Conservation (phyloP, 1,140 invertebrate genomes). For the Drosophila triauraria region DNA sequence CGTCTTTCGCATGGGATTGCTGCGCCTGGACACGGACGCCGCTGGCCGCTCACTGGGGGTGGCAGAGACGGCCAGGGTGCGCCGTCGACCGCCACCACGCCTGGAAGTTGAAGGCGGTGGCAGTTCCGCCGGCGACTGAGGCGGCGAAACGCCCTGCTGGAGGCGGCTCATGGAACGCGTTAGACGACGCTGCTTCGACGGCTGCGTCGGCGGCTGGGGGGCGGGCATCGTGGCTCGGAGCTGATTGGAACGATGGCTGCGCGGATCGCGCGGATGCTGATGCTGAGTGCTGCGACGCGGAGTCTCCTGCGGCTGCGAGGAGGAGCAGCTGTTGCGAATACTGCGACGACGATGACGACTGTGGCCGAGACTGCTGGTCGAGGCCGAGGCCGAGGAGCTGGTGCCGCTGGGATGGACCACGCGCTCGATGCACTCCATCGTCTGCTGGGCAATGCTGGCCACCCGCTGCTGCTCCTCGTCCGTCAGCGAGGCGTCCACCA, state of each 20-base stretch:
- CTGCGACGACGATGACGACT: background rate
- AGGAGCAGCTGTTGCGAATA: slow-evolving; percentile 6
- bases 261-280: slow-evolving; percentile 86
- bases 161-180: slow-evolving; percentile 57
- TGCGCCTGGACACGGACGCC: background rate
- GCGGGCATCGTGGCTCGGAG: slow-evolving; percentile 64
- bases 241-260: slow-evolving; percentile 64
- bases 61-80: slow-evolving; percentile 17
- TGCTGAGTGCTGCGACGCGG: slow-evolving; percentile 17
- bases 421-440: slow-evolving; percentile 62
- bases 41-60: background rate
- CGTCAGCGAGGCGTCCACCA: slow-evolving; percentile 56
- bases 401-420: slow-evolving; percentile 42
- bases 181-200: slow-evolving; percentile 52
- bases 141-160: slow-evolving; percentile 11
- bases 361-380: background rate
- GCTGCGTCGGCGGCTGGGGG: slow-evolving; percentile 16
- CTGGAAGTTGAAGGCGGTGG: background rate
- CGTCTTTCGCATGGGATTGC: slow-evolving; percentile 26
- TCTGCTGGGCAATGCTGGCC: slow-evolving; percentile 45
- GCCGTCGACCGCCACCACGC: slow-evolving; percentile 24
- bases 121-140: background rate
- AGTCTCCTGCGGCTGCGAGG: background rate
- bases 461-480: slow-evolving; percentile 48
- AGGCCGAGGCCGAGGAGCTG: background rate